Evolutionary conservation across 2,113 vertebrate genomes (phyloP), one percentile per base, ranked within the genome.

Genomic region (Hippocampus guttulatus): DNA sequence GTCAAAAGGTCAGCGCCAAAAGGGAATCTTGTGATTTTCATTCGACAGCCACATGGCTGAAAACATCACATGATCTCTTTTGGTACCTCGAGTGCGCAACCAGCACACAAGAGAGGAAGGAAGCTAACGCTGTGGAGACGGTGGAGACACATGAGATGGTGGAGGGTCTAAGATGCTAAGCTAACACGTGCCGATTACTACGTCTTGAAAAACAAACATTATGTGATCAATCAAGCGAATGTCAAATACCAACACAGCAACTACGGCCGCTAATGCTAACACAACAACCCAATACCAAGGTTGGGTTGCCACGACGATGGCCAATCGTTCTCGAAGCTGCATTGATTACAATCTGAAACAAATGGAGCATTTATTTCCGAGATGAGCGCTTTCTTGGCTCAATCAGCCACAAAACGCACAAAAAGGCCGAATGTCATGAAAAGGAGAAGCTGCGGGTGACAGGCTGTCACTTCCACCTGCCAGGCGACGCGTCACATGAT

Each of bases 51-150:
- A 67, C 64, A 49, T 63, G 41, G n/a, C 3, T 27, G 5, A 60
- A 72, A 79, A 64, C 40, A 68, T 73, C 79, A 83, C 84, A 75
- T 72, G 69, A 81, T 64, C 51, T 60, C 62, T 69, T 61, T 65
- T 25, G 38, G 23, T 45, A 38, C 67, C 11, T n/a, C 11, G 33
- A 73, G 27, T 9, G 52, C 21, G 52, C 52, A 23, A 9, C 9
- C 3, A 54, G 52, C 49, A 51, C 49, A 51, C 54, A 5, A 57
- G n/a, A 20, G 6, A 51, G 47, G 47, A 49, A 51, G 47, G 47
- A 49, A 49, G 18, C 18, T 20, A 6, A 6, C 8, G 49, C 15
- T 51, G 18, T 51, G 18, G 6, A 23, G 10, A 23, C 52, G 8
- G 16, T 5, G 15, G 16, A 20, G 47, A 51, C 5, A 47, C 12